A percentile compares a stretch with the other conserved stretches of the same genome.
These are phyloP conservation scores for Cephus pygmeus DNA, from an alignment of 2,888 invertebrate species.

Conservation along the genomic window DNA sequence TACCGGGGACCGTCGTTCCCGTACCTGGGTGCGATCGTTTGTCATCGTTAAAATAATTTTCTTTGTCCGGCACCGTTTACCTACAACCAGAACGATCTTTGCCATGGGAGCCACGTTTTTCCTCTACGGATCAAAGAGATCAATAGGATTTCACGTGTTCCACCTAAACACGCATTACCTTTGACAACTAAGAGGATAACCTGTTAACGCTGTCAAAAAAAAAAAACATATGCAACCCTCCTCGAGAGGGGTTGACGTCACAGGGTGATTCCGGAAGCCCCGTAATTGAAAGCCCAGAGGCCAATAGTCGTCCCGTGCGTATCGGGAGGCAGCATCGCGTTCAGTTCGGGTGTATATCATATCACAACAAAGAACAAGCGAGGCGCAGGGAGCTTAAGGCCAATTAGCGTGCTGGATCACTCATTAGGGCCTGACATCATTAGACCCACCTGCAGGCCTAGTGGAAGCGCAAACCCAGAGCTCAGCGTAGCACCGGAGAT, in stretches of 20 bases:
- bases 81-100: not conserved
- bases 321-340: constrained; percentile 16
- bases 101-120: not conserved
- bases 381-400: constrained; percentile 46
- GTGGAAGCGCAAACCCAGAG: constrained; percentile 29
- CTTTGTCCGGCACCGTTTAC: constrained; percentile 33
- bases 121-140: not conserved
- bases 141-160: not conserved
- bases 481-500: constrained; percentile 10
- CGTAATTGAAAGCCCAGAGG: not conserved
- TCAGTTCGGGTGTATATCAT: constrained; percentile 15
- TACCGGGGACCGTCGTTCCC: constrained; percentile 11
- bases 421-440: constrained; percentile 56
- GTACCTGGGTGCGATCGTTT: constrained; percentile 41
- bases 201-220: not conserved
- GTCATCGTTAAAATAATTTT: constrained; percentile 58
- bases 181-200: not conserved
- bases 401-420: constrained; percentile 61
- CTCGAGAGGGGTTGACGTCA: not conserved
- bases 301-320: not conserved
- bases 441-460: constrained; percentile 53
- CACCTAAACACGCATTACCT: not conserved
- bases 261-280: not conserved
- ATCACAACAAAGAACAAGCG: constrained; percentile 22
- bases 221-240: not conserved